phyloP scores from a whole-genome alignment of 2,797 vertebrate genomes.

The Oreonectes daqikongensis region DNA sequence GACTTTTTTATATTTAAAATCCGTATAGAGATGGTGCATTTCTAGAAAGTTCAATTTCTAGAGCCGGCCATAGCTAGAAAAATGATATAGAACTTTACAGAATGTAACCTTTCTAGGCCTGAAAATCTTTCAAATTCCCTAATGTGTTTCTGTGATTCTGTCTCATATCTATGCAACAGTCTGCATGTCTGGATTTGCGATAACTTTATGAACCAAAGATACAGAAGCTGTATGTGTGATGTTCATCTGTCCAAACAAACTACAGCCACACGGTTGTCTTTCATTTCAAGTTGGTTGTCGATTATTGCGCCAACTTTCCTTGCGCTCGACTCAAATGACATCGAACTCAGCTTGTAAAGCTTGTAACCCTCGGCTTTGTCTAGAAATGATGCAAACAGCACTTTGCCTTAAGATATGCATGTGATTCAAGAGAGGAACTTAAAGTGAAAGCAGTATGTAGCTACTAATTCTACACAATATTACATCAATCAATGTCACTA shows the following conservation, averaged over 20 bases:
- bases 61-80: not conserved
- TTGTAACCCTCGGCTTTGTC: slow-evolving; percentile 53
- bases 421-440: slow-evolving; percentile 52
- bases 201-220: not conserved
- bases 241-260: not conserved
- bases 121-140: not conserved
- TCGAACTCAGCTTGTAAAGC: not conserved
- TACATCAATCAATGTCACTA: slow-evolving; percentile 53
- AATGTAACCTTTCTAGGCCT: not conserved
- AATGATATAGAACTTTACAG: not conserved
- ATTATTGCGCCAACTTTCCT: slow-evolving; percentile 8
- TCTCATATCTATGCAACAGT: not conserved
- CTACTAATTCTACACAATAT: slow-evolving; percentile 60
- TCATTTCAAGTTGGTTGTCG: not conserved
- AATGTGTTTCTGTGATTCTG: not conserved
- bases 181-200: not conserved
- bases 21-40: no score
- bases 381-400: slow-evolving; percentile 73
- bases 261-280: not conserved
- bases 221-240: not conserved
- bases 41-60: not conserved
- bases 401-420: slow-evolving; percentile 65
- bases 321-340: slow-evolving; percentile 34
- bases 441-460: slow-evolving; percentile 64
- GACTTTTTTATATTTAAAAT: no score